These are phyloP conservation scores for Channa argus DNA, from an alignment of 2,113 vertebrate genomes.

Conservation along the genomic window DNA sequence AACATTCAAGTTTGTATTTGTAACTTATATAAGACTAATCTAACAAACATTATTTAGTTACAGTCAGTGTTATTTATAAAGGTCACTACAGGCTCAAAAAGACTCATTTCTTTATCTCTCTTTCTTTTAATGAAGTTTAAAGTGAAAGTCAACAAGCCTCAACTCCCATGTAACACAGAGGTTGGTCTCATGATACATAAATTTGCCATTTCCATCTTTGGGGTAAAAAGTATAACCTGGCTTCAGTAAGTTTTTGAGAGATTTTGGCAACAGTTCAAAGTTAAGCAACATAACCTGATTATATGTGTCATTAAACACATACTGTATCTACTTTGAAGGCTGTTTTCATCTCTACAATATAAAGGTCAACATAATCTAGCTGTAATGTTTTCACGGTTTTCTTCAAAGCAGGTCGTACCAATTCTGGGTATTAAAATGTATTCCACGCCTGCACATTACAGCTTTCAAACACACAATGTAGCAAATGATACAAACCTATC, in stretches of 20 bases:
- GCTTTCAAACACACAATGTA: too few relatives aligned
- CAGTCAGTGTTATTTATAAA: too few relatives aligned
- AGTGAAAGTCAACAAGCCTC: conserved; percentile 51
- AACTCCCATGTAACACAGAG: conserved; percentile 95
- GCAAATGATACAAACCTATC: conserved; percentile 84
- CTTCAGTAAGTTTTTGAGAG: conserved; percentile 75
- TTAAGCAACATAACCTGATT: too few relatives aligned
- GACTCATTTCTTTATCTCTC: too few relatives aligned
- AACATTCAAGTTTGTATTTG: too few relatives aligned
- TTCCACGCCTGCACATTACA: conserved; percentile 87
- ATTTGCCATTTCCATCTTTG: conserved; percentile 87
- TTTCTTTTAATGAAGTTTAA: too few relatives aligned
- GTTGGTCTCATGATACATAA: conserved; percentile 86
- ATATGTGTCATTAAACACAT: neutral
- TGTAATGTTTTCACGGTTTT: conserved; percentile 86
- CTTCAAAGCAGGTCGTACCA: conserved; percentile 89
- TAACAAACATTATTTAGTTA: too few relatives aligned
- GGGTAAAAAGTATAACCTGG: conserved; percentile 88
- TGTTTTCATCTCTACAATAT: conserved; percentile 92
- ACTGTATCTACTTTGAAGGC: conserved; percentile 88
- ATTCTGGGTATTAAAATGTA: conserved; percentile 86
- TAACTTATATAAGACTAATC: too few relatives aligned
- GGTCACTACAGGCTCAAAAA: too few relatives aligned
- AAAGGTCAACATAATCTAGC: conserved; percentile 93
- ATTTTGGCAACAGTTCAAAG: too few relatives aligned